Percentiles rank a stretch among this genome's conserved stretches.
These are phyloP conservation scores for Tridacna crocea DNA, from an alignment of 2,888 invertebrate genomes.

Conservation along the genomic window DNA sequence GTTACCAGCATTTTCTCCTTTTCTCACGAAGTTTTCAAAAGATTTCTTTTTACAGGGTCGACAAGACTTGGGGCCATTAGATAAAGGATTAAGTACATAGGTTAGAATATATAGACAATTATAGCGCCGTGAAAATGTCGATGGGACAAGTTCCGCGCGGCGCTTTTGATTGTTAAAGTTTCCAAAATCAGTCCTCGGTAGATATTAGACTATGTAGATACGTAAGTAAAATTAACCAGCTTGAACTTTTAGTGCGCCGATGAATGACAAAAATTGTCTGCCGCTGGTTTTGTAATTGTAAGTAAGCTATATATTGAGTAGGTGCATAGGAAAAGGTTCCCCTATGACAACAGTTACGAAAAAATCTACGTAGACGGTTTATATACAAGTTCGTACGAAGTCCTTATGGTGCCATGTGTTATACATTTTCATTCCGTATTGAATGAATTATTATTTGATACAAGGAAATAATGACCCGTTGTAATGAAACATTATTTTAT, in stretches of 20 bases:
- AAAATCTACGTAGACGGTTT: too few species aligned
- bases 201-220: constrained; percentile 12
- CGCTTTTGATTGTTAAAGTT: constrained; percentile 28
- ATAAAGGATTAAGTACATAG: constrained; percentile 26
- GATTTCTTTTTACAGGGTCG: too few species aligned
- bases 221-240: constrained; percentile 27
- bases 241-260: constrained; percentile 24
- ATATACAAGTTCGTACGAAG: too few species aligned
- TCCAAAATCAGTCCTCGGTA: constrained; percentile 23
- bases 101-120: constrained; percentile 36
- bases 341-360: too few species aligned
- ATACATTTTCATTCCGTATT: too few species aligned
- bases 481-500: too few species aligned
- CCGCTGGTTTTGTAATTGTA: constrained; percentile 20
- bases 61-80: too few species aligned
- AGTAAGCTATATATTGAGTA: constrained; percentile 14
- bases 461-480: too few species aligned
- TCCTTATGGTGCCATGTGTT: too few species aligned
- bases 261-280: constrained; percentile 28
- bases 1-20: background rate
- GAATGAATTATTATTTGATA: too few species aligned
- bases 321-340: background rate
- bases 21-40: background rate
- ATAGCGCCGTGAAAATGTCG: constrained; percentile 22
- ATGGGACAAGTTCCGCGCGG: constrained; percentile 9